These are phyloP conservation scores for Osmerus mordax DNA, from an alignment of 2,113 vertebrate genomes.

Conservation along the genomic window DNA sequence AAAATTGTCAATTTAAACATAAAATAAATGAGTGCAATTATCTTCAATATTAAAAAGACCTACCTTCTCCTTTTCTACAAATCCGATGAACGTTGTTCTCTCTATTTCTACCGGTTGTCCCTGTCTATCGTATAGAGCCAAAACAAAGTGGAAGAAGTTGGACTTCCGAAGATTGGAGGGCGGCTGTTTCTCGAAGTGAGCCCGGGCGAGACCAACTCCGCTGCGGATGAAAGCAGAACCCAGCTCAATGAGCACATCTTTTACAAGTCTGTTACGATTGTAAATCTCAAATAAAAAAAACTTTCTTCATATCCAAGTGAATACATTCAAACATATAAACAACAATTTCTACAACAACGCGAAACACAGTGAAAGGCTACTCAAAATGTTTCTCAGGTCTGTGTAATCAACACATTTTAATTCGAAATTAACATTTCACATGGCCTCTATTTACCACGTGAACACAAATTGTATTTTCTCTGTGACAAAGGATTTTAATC, in stretches of 20 bases:
- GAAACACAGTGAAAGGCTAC: too few species aligned
- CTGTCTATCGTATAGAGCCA: conserved; percentile 96
- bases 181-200: conserved; percentile 99
- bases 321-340: too few species aligned
- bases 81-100: conserved; percentile 92
- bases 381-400: too few species aligned
- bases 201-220: conserved; percentile 96
- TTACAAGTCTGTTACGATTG: not conserved
- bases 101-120: conserved; percentile 98
- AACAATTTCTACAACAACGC: too few species aligned
- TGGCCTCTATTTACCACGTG: too few species aligned
- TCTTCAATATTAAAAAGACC: conserved; percentile 40
- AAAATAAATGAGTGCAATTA: not conserved
- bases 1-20: not conserved
- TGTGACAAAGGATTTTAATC: too few species aligned
- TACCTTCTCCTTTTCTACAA: conserved; percentile 98
- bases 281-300: too few species aligned
- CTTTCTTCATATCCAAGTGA: too few species aligned
- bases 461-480: too few species aligned
- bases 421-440: too few species aligned
- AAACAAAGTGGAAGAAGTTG: conserved; percentile 99
- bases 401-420: too few species aligned
- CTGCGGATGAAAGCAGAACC: conserved; percentile 78
- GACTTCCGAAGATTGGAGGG: conserved; percentile 98
- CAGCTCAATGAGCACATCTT: conserved; percentile 47